Conservation (phyloP, 2,888 invertebrate species). For the Macrophya annulata region DNA sequence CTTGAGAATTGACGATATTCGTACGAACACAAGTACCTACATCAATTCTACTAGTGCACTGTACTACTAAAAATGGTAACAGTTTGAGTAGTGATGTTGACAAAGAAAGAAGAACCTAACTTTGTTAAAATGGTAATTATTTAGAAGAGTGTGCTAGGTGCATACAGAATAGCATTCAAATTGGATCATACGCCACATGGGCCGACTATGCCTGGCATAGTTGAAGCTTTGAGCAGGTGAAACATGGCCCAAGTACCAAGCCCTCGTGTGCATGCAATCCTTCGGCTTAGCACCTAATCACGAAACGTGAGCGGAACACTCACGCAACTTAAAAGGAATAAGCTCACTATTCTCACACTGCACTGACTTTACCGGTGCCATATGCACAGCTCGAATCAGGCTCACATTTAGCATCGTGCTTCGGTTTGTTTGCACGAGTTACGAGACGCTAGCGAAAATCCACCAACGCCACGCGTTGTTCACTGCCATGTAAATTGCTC, state of each 20-base stretch:
- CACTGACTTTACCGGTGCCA: constrained; percentile 28
- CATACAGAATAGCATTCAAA: constrained; percentile 4
- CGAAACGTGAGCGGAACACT: constrained; percentile 46
- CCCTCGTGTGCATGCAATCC: constrained; percentile 25
- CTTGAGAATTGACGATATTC: background rate
- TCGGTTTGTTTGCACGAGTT: constrained; percentile 44
- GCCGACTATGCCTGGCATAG: background rate
- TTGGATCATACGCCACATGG: constrained; percentile 29
- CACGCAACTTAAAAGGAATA: constrained; percentile 39
- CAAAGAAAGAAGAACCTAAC: background rate
- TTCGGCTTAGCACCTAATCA: constrained; percentile 46
- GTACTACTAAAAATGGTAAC: background rate
- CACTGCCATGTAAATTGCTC: constrained; percentile 55
- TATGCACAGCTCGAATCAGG: background rate
- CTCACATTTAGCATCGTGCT: constrained; percentile 2
- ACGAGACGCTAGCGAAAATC: constrained; percentile 20
- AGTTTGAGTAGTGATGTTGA: background rate
- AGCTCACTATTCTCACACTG: background rate
- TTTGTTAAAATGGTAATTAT: constrained; percentile 19
- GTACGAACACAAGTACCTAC: background rate
- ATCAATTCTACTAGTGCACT: background rate
- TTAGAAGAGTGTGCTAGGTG: background rate
- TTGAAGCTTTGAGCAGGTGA: constrained; percentile 21
- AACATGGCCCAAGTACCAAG: constrained; percentile 32
- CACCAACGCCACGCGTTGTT: constrained; percentile 47